Base-by-base conservation (phyloP, 92 coral and sea anemone genomes). In the Zoanthus sansibaricus region DNA sequence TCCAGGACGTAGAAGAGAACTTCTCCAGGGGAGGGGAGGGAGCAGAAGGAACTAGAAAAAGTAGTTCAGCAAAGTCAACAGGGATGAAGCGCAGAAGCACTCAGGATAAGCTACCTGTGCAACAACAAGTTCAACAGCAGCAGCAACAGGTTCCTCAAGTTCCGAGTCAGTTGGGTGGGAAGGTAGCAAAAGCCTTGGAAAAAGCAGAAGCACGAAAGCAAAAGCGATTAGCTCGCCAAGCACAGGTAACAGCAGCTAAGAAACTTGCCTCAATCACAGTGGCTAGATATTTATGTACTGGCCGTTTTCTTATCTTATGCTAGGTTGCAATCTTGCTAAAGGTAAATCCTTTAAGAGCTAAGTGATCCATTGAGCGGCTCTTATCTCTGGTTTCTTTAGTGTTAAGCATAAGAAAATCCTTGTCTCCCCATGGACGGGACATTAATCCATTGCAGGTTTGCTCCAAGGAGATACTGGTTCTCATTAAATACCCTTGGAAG, bases 131-230 rank as follows among this genome's bases (percentile, higher is more conserved):
- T 15, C 94, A 92, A 56, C 94, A 89, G 76, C 94, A 69, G 74
- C 74, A 69, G 46, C 74, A 90, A 54, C 98, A 93, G 79, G 88
- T 89, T 55, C 94, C 93, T 9, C 84, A 87, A 30, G 82, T 79
- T 12, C 96, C 91, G 72, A 93, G 98, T 33, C 98, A 97, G 92
- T 92, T 97, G n/a, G 97, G 95, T 48, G 97, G 99, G 59, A 97
- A 97, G 76, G 99, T 97, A 20, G 99, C 99, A 1, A 97, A 92
- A 69, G 99, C 98, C 11, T 79, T 97, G 56, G 99, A 96, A 64
- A 97, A 97, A 84, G 99, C 99, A 20, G 99, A 97, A 77, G 97
- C 98, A 3, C 92, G 99, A 30, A 91, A 93, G 54, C 86, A 89
- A 76, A 97, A 95, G 92, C 88, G 97, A 83, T 92, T 93, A 67